phyloP scores from a whole-genome alignment of 2,888 invertebrate genomes.

The Deladenus siricidicola region DNA sequence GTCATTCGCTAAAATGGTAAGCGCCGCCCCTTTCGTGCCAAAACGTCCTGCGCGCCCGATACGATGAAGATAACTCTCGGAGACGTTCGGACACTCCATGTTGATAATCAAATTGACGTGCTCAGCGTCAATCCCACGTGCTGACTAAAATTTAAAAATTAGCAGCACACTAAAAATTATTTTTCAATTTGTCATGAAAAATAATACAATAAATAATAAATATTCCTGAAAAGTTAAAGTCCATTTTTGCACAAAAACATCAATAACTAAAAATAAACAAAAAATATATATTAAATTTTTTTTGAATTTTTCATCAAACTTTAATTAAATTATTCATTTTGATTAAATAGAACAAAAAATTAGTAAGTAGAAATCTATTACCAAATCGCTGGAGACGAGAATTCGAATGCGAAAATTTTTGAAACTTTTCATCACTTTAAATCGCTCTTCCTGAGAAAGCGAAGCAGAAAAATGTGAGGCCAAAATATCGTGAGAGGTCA shows the following conservation, averaged over 20 bases:
- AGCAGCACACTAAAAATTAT: not conserved
- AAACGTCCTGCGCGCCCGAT: conserved; percentile 90
- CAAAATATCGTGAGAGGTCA: conserved; percentile 70
- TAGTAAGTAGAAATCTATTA: conserved; percentile 46
- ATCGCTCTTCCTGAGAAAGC: conserved; percentile 70
- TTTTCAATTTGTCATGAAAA: too few species aligned
- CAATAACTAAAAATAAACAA: not conserved
- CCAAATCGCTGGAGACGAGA: conserved; percentile 73
- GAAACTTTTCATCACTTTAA: conserved; percentile 69
- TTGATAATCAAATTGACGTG: conserved; percentile 87
- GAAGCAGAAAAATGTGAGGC: conserved; percentile 70
- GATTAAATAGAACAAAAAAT: not conserved
- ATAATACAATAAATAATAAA: too few species aligned
- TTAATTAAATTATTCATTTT: not conserved
- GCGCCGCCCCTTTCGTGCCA: conserved; percentile 59
- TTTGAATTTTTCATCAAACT: not conserved
- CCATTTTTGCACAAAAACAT: not conserved
- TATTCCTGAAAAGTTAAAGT: conserved; percentile 6
- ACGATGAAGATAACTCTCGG: conserved; percentile 80
- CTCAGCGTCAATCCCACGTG: conserved; percentile 86
- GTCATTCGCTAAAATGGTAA: conserved; percentile 6
- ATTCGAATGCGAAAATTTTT: conserved; percentile 74
- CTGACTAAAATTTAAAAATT: conserved; percentile 57
- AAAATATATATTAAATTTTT: not conserved
- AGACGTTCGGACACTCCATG: conserved; percentile 73